Evolutionary conservation across 2,888 invertebrate species (phyloP).

Genomic region (Tetramorium bicarinatum): DNA sequence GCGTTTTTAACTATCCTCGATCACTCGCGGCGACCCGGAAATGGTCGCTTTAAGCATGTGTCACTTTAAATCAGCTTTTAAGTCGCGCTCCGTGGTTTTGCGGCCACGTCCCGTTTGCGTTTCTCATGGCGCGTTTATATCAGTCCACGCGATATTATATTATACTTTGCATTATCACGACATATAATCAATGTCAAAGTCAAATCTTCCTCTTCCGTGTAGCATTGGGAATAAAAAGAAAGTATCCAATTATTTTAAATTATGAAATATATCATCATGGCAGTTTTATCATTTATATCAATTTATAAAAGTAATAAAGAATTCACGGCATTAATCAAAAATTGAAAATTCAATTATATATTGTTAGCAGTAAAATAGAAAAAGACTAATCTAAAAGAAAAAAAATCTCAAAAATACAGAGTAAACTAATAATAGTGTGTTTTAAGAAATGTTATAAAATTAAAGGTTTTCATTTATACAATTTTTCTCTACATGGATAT

Average conservation of each 20-base stretch:
- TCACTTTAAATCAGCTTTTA: constrained; percentile 63
- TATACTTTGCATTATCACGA: not conserved
- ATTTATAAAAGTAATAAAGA: not conserved
- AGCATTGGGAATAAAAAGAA: not conserved
- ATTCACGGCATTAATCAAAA: not conserved
- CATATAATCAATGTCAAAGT: constrained; percentile 11
- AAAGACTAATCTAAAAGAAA: not conserved
- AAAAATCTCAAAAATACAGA: not conserved
- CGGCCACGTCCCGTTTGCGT: constrained; percentile 3
- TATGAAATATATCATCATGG: not conserved
- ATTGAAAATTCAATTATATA: not conserved
- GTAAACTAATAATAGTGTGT: too few species aligned
- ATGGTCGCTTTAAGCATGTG: constrained; percentile 42
- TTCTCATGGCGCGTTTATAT: not conserved
- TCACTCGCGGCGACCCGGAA: constrained; percentile 55
- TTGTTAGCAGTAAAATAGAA: not conserved
- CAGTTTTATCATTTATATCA: not conserved
- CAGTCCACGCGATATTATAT: not conserved
- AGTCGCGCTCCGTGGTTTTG: constrained; percentile 60
- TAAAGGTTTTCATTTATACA: too few species aligned
- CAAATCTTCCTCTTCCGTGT: not conserved
- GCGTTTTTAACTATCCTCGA: constrained; percentile 9
- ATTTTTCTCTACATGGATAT: too few species aligned
- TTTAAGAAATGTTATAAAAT: too few species aligned
- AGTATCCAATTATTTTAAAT: not conserved